Base-by-base conservation (phyloP, 2,888 invertebrate species). In the Habrosyne pyritoides region DNA sequence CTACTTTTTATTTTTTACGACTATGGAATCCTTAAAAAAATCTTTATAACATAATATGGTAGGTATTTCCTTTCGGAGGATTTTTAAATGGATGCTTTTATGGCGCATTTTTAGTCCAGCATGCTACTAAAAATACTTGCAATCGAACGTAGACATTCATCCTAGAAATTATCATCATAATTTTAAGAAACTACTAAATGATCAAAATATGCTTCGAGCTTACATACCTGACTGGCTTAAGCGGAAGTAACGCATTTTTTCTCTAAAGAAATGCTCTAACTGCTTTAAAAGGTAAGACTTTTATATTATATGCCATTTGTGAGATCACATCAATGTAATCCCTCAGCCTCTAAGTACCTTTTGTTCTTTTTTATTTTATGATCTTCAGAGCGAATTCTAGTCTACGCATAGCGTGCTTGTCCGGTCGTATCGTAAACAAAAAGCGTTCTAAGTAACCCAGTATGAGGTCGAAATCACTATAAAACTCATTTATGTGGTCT, bases 151-250 rank as follows among this genome's bases (percentile, higher is more conserved):
- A 18, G 48, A 48, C 26, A 26, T 26, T 26, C 14, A 26, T 28
- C 21, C 5, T 12, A 52, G 47, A 49, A 46, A 47, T n/a, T 49
- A 53, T 53, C 33, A 53, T 42, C 42, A 22, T 47, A 18, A 30
- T 10, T 14, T 5, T n/a, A 50, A 63, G 66, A 71, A 71, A 56
- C 63, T 79, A 78, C 77, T 74, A 77, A 73, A 59, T 74, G 59
- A 75, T 81, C 83, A 77, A 75, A 77, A 72, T 64, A 57, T 66
- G 81, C 82, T 82, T 82, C 53, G 67, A 66, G 81, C 82, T 81
- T 83, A 69, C 66, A 71, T 73, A 63, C 67, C 59, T 67, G 76
- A 62, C 69, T 77, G 79, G 79, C 82, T 80, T 79, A 26, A 26
- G 49, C 50, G 12, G 50, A 55, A 56, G 52, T 10, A 53, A 63